These are phyloP conservation scores for Neopelma chrysocephalum DNA, from an alignment of 2,797 vertebrate species.

Conservation along the genomic window DNA sequence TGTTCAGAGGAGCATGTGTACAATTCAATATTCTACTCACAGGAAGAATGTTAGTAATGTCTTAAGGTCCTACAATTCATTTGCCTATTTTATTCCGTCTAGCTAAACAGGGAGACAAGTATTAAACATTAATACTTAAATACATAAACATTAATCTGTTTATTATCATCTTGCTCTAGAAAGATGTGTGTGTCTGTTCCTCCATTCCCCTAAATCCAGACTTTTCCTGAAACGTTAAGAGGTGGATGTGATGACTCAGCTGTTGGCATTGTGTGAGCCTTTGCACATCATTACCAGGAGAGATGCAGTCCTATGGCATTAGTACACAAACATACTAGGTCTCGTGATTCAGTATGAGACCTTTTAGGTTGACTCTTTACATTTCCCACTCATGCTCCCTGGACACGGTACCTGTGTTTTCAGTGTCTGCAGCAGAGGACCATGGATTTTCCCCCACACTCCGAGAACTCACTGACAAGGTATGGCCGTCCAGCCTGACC, in stretches of 20 bases:
- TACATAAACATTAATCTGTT: not conserved
- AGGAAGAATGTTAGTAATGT: constrained; percentile 3
- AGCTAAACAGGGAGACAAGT: not conserved
- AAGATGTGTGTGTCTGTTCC: not conserved
- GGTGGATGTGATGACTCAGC: fast-evolving
- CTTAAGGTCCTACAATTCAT: constrained; percentile 2
- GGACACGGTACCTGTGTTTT: fast-evolving
- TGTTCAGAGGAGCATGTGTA: not conserved
- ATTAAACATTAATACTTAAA: too few relatives aligned
- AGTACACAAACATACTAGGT: not conserved
- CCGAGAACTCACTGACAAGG: not conserved
- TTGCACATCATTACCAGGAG: not conserved
- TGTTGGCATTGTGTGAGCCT: not conserved
- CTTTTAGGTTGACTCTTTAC: not conserved
- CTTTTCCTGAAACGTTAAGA: not conserved
- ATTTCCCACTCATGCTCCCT: not conserved
- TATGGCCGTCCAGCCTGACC: not conserved
- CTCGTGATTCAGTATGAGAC: not conserved
- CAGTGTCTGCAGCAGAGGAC: not conserved
- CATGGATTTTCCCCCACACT: not conserved
- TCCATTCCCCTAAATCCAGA: not conserved
- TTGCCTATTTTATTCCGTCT: not conserved
- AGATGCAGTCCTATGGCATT: not conserved
- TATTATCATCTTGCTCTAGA: not conserved
- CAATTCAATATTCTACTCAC: constrained; percentile 24